Base-by-base conservation (phyloP, 2,113 vertebrate species). In the Corydoras maculifer region DNA sequence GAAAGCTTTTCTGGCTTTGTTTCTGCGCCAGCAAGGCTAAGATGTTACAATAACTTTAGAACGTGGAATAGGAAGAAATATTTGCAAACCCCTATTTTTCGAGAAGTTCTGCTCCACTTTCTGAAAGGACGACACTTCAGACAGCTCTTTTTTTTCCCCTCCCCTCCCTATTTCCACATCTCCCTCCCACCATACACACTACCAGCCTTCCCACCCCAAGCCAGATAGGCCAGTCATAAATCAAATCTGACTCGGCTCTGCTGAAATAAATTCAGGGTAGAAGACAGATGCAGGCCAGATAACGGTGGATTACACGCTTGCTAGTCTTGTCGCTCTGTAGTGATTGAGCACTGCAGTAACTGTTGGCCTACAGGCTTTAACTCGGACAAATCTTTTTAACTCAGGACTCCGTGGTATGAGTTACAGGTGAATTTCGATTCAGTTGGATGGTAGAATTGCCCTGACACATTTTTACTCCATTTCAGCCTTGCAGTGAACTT, bases 81-180 rank as follows among this genome's bases (percentile, higher is more conserved):
- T 78, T 51, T 73, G 54, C 72, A 32, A 53, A 62, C 60, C 51
- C 67, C 75, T 77, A 75, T 78, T 72, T 78, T 70, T 77, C 69
- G 54, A 54, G 49, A 79, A 82, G 75, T 80, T 80, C 62, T 73
- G 74, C 77, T 75, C 81, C 61, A 79, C 77, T 79, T 77, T 78
- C 50, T 50, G 71, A 78, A 76, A 65, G 68, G 50, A 50, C 35
- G 60, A 13, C 68, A 60, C 55, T 79, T 77, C 72, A 68, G 71
- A 71, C 55, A 54, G 57, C 51, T 69, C 70, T 30, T 32, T 31
- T 51, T 58, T n/a, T 30, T 48, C 60, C 29, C 59, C 65, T 60
- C 43, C 25, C 57, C 18, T 18, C 43, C 54, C 31, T 4, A 15
- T 50, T 14, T 8, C 55, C 31, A 8, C 54, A 11, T n/a, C 65